Conservation (phyloP, 2,797 vertebrate species). For the Bradypodion pumilum region DNA sequence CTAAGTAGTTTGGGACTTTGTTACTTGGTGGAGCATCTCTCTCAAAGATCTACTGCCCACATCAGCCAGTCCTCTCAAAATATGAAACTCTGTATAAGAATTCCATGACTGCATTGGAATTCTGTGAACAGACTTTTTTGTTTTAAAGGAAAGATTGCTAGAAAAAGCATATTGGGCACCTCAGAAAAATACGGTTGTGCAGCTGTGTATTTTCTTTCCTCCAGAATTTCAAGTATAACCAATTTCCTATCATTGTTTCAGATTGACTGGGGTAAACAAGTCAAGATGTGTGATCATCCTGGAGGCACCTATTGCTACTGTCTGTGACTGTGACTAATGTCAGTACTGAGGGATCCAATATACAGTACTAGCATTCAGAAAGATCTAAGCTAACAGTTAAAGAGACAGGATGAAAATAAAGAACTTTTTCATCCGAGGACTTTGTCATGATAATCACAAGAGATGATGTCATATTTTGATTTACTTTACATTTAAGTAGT, state of each 20-base stretch:
- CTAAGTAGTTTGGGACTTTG: too few species aligned
- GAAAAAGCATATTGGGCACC: neutral
- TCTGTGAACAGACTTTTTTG: neutral
- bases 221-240: slow-evolving; percentile 35
- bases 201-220: slow-evolving; percentile 33
- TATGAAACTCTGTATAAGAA: too few species aligned
- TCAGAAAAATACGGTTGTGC: slow-evolving; percentile 28
- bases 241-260: slow-evolving; percentile 26
- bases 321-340: slow-evolving; percentile 37
- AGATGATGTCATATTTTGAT: too few species aligned
- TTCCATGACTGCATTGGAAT: neutral
- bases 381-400: slow-evolving; percentile 21
- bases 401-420: slow-evolving; percentile 1
- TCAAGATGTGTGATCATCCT: slow-evolving; percentile 11
- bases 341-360: too few species aligned
- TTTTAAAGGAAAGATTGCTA: neutral
- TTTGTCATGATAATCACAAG: too few species aligned
- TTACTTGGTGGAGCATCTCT: too few species aligned
- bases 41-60: too few species aligned
- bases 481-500: too few species aligned
- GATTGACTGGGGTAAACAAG: slow-evolving; percentile 29
- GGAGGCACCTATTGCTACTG: slow-evolving; percentile 30
- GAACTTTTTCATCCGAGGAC: slow-evolving; percentile 28
- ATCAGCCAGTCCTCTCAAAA: too few species aligned
- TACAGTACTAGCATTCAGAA: slow-evolving; percentile 20